Evolutionary conservation across 53 echinoderm and acorn worm genomes (phyloP), one percentile per base, ranked within the genome.

Genomic region (Crossaster papposus): DNA sequence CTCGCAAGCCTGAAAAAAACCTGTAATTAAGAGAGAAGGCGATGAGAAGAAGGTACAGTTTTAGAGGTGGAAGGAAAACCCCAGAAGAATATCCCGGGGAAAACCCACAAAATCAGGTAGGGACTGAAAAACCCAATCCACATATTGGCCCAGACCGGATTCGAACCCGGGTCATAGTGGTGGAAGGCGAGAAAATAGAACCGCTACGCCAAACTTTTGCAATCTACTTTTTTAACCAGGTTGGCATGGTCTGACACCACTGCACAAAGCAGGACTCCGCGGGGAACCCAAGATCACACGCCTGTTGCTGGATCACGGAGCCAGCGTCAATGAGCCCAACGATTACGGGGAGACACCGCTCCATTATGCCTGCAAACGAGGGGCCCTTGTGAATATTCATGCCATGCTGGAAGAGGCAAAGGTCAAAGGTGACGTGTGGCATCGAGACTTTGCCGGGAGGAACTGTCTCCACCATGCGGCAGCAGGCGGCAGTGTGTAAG

Each of bases 291-390:
- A 91, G 23, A 91, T 98, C 72, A 93, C 94, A 35, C 73, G 87
- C 33, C 93, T 98, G 7, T 89, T 98, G 53, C 37, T 98, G 5
- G 90, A 94, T 10, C 88, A 96, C 44, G 94, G 93, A 28, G 98
- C 94, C 8, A 90, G 79, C 50, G 82, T 93, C 51, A 90, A 93
- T 70, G 86, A 37, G 30, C 33, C 92, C 54, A 98, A 95, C 64
- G 93, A 98, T 54, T 95, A 94, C 32, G 96, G 98, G 36, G 98
- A 98, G 78, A 95, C 95, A 10, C 90, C 98, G 12, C 77, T 98
- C 30, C 96, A 96, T 80, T 98, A 93, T 72, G 92, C 98, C 58
- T 98, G 98, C 89, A 97, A 97, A 78, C 94, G 94, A 58, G 97
- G 97, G 29, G 91, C 91, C 81, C 71, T 93, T 7, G 73, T 79